Evolutionary conservation across 2,113 vertebrate genomes (phyloP).

Genomic region (Poicephalus gulielmi): DNA sequence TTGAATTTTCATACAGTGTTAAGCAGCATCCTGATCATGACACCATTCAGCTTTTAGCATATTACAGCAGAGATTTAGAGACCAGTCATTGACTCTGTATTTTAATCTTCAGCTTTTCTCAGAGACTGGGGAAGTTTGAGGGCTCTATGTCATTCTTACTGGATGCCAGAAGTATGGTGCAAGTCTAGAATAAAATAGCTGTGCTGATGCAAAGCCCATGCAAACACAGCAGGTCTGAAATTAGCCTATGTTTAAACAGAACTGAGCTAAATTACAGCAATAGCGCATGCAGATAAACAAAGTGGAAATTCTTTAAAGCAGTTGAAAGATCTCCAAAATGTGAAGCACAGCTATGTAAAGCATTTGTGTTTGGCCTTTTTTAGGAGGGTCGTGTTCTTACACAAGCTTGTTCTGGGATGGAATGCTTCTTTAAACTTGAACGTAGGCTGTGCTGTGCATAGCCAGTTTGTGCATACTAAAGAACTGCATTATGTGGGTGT

Average conservation of each 20-base stretch:
- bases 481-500: background rate
- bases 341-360: background rate
- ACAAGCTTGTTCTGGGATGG: background rate
- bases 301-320: background rate
- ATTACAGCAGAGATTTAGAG: background rate
- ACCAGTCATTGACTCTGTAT: background rate
- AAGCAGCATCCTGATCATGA: background rate
- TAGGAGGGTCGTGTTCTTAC: background rate
- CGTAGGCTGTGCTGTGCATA: background rate
- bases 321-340: background rate
- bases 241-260: background rate
- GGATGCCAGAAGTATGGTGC: background rate
- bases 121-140: background rate
- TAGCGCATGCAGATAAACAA: background rate
- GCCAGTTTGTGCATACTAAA: background rate
- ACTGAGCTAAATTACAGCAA: background rate
- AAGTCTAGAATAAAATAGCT: background rate
- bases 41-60: background rate
- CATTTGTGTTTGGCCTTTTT: background rate
- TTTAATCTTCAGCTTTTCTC: background rate
- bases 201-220: background rate
- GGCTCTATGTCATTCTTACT: background rate
- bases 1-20: background rate
- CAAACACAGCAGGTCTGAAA: background rate
- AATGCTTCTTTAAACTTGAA: background rate